These are phyloP conservation scores for Macaria notata DNA, from an alignment of 2,888 invertebrate species.

Conservation along the genomic window DNA sequence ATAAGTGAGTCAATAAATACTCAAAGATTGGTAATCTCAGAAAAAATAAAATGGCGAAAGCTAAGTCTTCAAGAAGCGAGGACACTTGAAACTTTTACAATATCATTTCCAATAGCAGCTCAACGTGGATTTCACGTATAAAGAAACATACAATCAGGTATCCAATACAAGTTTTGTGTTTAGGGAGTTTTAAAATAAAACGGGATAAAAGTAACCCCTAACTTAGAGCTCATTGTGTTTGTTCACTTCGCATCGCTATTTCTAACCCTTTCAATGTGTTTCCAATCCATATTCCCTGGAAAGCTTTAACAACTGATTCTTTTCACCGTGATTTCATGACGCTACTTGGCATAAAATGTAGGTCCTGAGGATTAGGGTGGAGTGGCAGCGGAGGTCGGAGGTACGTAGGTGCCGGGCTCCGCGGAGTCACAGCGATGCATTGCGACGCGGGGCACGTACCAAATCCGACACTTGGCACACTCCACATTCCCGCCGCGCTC, in stretches of 20 bases:
- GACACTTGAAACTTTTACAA: constrained; percentile 16
- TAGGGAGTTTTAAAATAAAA: not conserved
- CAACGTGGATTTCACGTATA: constrained; percentile 7
- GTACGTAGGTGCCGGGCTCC: constrained; percentile 36
- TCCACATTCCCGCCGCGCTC: constrained; percentile 59
- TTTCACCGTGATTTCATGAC: constrained; percentile 11
- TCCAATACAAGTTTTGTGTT: constrained; percentile 10
- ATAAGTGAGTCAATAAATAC: no score
- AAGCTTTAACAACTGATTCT: no score
- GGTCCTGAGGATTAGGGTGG: constrained; percentile 43
- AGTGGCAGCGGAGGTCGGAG: constrained; percentile 24
- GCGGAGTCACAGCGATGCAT: constrained; percentile 48
- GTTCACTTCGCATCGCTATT: not conserved
- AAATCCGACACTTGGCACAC: constrained; percentile 77
- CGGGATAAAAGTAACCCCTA: no score
- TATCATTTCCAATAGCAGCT: constrained; percentile 16
- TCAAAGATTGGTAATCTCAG: no score
- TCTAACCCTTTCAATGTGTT: no score
- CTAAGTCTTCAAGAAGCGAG: constrained; percentile 6
- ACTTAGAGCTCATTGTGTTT: no score
- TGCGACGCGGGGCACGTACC: constrained; percentile 68
- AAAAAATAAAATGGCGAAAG: no score
- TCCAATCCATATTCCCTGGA: no score
- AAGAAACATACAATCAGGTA: constrained; percentile 6
- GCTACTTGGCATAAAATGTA: constrained; percentile 39